Conservation (phyloP, 2,888 invertebrate genomes). For the Pollenia griseotomentosa region DNA sequence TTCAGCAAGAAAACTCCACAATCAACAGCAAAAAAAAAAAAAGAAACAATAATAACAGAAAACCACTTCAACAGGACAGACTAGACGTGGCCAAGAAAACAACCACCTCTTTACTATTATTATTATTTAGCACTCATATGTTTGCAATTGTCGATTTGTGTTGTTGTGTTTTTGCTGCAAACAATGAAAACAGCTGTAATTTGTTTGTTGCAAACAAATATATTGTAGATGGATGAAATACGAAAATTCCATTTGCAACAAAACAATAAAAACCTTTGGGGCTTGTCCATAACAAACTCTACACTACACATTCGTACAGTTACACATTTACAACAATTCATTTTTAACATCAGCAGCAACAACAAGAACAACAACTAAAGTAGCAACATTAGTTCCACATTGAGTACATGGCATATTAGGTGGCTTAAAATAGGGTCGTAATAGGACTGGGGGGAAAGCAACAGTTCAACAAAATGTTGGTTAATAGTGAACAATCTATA, state of each 20-base stretch:
- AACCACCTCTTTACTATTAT: conserved; percentile 49
- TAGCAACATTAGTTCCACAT: conserved; percentile 36
- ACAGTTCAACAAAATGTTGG: conserved; percentile 59
- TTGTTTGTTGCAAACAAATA: conserved; percentile 72
- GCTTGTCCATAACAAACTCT: conserved; percentile 62
- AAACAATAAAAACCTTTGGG: conserved; percentile 66
- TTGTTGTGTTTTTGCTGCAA: conserved; percentile 51
- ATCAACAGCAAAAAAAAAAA: conserved; percentile 16
- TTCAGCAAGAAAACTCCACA: conserved; percentile 49
- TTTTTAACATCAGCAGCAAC: conserved; percentile 30
- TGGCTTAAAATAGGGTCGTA: conserved; percentile 55
- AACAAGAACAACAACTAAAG: conserved; percentile 22
- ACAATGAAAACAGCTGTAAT: conserved; percentile 71
- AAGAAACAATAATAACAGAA: background rate
- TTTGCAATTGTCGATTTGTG: conserved; percentile 51
- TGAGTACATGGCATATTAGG: conserved; percentile 47
- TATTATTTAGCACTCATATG: conserved; percentile 63
- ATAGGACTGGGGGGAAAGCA: conserved; percentile 50
- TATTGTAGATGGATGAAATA: conserved; percentile 48
- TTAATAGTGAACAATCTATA: conserved; percentile 45
- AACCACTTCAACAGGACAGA: conserved; percentile 43
- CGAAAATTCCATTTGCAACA: conserved; percentile 49
- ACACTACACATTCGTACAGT: background rate
- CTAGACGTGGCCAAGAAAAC: conserved; percentile 33
- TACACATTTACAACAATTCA: conserved; percentile 9